Percentiles rank a stretch among this genome's conserved stretches.
These are phyloP conservation scores for Ophonus ardosiacus DNA, from an alignment of 2,888 invertebrate genomes.

Conservation along the genomic window DNA sequence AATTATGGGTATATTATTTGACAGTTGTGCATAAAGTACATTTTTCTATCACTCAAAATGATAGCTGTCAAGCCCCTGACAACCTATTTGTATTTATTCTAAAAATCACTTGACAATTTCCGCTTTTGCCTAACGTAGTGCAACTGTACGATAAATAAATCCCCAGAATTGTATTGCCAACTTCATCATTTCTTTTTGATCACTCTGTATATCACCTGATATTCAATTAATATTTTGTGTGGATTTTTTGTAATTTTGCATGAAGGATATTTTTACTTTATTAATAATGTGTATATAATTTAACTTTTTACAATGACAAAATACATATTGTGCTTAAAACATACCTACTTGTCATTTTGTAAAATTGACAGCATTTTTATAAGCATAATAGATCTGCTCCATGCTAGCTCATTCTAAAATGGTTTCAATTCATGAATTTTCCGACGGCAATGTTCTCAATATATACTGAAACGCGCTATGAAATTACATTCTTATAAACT, in stretches of 20 bases:
- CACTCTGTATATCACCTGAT: not conserved
- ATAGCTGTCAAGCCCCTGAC: too few relatives aligned
- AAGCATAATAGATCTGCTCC: not conserved
- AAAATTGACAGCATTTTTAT: not conserved
- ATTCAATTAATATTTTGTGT: slow-evolving; percentile 9
- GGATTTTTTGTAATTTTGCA: not conserved
- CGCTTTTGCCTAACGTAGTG: too few relatives aligned
- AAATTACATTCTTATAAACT: too few relatives aligned
- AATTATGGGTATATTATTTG: too few relatives aligned
- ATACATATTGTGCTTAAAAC: too few relatives aligned
- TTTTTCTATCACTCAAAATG: too few relatives aligned
- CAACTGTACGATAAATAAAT: too few relatives aligned
- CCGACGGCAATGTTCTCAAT: not conserved
- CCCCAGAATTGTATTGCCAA: too few relatives aligned
- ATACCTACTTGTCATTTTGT: not conserved
- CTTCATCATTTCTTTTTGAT: not conserved
- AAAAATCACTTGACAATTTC: too few relatives aligned
- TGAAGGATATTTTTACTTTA: not conserved
- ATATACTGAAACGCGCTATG: too few relatives aligned
- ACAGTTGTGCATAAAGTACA: too few relatives aligned
- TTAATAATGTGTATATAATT: not conserved
- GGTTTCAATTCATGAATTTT: slow-evolving; percentile 17
- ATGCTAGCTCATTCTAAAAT: slow-evolving; percentile 9
- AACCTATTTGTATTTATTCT: too few relatives aligned
- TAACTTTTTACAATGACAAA: not conserved